Evolutionary conservation across 2,797 vertebrate genomes (phyloP), one percentile per base, ranked within the genome.

Genomic region (Chelmon rostratus): DNA sequence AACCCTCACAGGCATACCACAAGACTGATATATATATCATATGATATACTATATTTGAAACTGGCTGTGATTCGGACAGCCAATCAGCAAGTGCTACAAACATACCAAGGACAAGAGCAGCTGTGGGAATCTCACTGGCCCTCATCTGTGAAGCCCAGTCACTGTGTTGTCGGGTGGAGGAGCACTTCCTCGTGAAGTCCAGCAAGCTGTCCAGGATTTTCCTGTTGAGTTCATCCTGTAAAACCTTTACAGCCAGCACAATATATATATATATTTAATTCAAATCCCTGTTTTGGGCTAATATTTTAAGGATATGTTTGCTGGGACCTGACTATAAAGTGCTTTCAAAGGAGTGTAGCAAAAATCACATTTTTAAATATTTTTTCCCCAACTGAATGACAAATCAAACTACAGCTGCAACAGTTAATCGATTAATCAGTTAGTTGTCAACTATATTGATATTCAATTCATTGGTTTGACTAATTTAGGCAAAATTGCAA

Each of bases 211-310:
- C 96, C 91, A 98, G 95, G 8, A 98, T 93, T n/a, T 96, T 96
- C 89, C 95, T 96, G 93, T 98, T 98, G 82, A 99, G 94, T 56
- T 97, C 93, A 52, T 99, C 96, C 89, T 99, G 98, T 74, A 99
- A 90, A 87, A 76, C 74, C 98, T 99, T 86, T n/a, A 47, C 66
- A 90, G 72, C 58, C 84, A 18, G 64, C 5, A 89, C 3, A 23
- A 69, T 1, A 49, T 3, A 11, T 21, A 8, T 10, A 54, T 38
- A 12, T 8, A 31, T 4, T 5, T 38, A 31, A 31, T 16, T 8
- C 8, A 37, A 42, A 59, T 35, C 8, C 25, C 12, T 8, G 64
- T 35, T 19, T 18, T 16, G 2, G 4, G 18, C 46, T 25, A 19
- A 31, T 16, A 33, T 31, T 56, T 46, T 5, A 18, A 63, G 4